Evolutionary conservation across 2,888 invertebrate genomes (phyloP), one percentile per base, ranked within the genome.

Genomic region (Pollenia amentaria): DNA sequence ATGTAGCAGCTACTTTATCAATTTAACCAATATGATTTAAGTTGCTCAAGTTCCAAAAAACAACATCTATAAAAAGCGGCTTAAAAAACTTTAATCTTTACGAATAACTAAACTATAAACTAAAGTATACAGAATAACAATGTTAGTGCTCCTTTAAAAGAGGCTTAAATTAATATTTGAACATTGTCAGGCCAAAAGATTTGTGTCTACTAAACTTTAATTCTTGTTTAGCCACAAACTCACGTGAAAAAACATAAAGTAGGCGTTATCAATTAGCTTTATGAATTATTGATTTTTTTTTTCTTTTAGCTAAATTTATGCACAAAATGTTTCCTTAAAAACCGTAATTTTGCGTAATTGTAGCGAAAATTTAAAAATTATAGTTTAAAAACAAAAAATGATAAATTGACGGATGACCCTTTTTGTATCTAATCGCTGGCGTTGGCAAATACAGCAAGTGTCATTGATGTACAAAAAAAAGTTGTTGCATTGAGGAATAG

Each of bases 241-340:
- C 14, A 64, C 3, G 16, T 16, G 21, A 75, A 44, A 72, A 65
- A 75, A 89, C 85, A 84, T 72, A 80, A 88, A 88, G 88, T 85
- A 91, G 92, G 93, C 92, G 92, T 93, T 93, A 92, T 92, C 92
- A 92, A 93, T 92, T 92, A 93, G 90, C 90, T 89, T 90, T 90
- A 91, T 92, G 92, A 93, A 93, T 92, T 93, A 92, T 92, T 91
- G 90, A 92, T 86, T 72, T 77, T 82, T 40, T 75, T 48, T 6
- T 53, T 57, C 18, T 64, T 70, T 29, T 11, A 73, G 48, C 48
- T 21, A 84, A 87, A 84, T 87, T 84, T 87, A 87, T 80, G 72
- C 84, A 84, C 21, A 79, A 72, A 48, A 51, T 53, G 44, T 78
- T 78, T 44, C n/a, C 16, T 78, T 73, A 77, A 87, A 84, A 77